Base-by-base conservation (phyloP, 1,140 invertebrate species). In the Temnothorax curvispinosus region DNA sequence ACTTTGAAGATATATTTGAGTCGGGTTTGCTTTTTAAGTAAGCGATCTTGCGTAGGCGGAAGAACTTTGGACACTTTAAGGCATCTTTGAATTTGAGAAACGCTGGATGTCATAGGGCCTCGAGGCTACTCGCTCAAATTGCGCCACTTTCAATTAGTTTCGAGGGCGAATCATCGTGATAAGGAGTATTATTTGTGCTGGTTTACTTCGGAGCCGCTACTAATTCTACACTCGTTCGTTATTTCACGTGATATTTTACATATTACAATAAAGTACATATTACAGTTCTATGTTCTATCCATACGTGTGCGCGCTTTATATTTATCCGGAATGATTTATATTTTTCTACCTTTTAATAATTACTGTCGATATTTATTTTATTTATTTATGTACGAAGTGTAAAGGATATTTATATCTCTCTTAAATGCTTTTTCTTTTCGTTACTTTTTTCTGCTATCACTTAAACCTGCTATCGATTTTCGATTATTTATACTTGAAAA, bases 111-210 rank as follows among this genome's bases (percentile, higher is more conserved):
- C 35, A 44, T 54, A 85, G 72, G 35, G 52, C 76, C 81, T 41
- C 62, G 75, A 35, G 69, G 85, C 86, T 93, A 94, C 93, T 94
- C 92, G 90, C 90, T 91, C 85, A 94, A 94, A 94, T 94, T 94
- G 93, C 91, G 87, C 62, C 65, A 92, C 87, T 93, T 94, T 94
- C 92, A 94, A 94, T 94, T 94, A 94, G 89, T 87, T 92, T 91
- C 85, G 87, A 87, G 91, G 84, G 89, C 92, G 88, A 94, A 94
- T 94, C 93, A 94, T 93, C 92, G 89, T 76, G 91, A 93, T 93
- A 93, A 93, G 89, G 87, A 89, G 88, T 38, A 67, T 87, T 74
- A 87, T 87, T 89, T 74, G 78, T 89, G 78, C 56, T 38, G 50
- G 74, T 82, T 76, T 88, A 65, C 71, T 58, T 41, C 27, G 54